These are phyloP conservation scores for Sapayoa aenigma DNA, from an alignment of 2,113 vertebrate genomes.

Conservation along the genomic window DNA sequence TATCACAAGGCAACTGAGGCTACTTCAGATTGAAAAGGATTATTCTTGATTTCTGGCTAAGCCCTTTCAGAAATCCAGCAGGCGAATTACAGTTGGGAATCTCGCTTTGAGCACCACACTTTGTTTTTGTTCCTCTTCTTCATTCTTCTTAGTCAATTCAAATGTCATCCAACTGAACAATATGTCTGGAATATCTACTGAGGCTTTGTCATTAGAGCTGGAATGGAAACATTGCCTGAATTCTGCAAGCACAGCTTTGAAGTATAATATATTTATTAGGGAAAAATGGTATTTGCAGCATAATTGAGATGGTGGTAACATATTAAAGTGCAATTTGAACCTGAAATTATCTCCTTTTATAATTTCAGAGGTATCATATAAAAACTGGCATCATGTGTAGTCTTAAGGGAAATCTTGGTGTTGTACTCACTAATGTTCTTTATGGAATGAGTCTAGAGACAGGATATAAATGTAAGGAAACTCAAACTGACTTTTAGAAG, in stretches of 20 bases:
- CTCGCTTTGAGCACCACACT: not conserved
- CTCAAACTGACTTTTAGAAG: not conserved
- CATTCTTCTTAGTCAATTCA: not conserved
- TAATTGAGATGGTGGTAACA: not conserved
- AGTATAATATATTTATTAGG: not conserved
- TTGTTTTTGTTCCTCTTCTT: not conserved
- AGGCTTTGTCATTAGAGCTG: not conserved
- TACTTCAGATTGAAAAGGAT: not conserved
- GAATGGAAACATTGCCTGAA: not conserved
- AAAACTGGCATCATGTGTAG: not conserved
- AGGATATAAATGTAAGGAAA: not conserved
- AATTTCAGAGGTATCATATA: not conserved
- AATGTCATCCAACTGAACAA: not conserved
- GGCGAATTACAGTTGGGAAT: not conserved
- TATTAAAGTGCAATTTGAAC: not conserved
- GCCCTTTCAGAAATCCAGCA: not conserved
- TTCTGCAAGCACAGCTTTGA: not conserved
- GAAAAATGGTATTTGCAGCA: not conserved
- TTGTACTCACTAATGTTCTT: not conserved
- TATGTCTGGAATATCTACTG: not conserved
- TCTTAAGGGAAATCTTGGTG: not conserved
- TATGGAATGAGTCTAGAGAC: not conserved
- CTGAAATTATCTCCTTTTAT: not conserved
- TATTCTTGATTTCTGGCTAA: not conserved
- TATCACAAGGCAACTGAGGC: not conserved